phyloP scores from a whole-genome alignment of 2,888 invertebrate species.

The Mongoloraphidia duomilia region DNA sequence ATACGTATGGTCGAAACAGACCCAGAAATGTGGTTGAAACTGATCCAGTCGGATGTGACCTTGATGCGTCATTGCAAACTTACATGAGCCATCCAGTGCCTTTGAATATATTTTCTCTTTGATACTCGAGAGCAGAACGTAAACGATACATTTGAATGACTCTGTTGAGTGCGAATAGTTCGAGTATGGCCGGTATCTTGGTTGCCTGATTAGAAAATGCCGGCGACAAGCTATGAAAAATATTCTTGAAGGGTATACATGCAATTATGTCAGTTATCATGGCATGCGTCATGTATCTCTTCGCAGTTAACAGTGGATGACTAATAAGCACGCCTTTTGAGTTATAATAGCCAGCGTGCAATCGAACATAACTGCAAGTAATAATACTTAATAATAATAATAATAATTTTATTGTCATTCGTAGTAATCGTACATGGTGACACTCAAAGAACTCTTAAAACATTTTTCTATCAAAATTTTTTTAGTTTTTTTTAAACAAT shows the following conservation, averaged over 20 bases:
- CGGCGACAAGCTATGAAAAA: conserved; percentile 3
- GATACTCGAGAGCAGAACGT: conserved; percentile 14
- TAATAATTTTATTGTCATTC: too few species aligned
- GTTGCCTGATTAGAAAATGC: conserved; percentile 4
- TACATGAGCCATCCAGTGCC: conserved; percentile 11
- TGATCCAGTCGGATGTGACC: too few species aligned
- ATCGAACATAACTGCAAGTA: conserved; percentile 13
- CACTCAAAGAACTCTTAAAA: too few species aligned
- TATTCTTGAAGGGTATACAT: conserved; percentile 9
- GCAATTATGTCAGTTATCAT: conserved; percentile 14
- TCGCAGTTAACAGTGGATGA: conserved; percentile 15
- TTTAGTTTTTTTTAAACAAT: too few species aligned
- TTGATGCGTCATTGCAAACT: background rate
- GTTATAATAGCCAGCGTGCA: conserved; percentile 18
- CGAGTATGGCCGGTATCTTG: background rate
- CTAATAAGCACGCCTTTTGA: conserved; percentile 15
- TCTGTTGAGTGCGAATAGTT: conserved; percentile 10
- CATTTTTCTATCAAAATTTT: too few species aligned
- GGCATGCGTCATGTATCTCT: conserved; percentile 14
- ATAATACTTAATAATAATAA: too few species aligned
- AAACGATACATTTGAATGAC: conserved; percentile 17
- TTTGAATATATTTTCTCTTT: conserved; percentile 13
- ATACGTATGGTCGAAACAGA: too few species aligned
- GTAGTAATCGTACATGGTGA: too few species aligned
- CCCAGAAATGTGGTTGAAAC: too few species aligned